Percentiles rank a stretch among this genome's conserved stretches.
Evolutionary conservation across 2,888 invertebrate genomes (phyloP).

Genomic region (Metalampra italica): DNA sequence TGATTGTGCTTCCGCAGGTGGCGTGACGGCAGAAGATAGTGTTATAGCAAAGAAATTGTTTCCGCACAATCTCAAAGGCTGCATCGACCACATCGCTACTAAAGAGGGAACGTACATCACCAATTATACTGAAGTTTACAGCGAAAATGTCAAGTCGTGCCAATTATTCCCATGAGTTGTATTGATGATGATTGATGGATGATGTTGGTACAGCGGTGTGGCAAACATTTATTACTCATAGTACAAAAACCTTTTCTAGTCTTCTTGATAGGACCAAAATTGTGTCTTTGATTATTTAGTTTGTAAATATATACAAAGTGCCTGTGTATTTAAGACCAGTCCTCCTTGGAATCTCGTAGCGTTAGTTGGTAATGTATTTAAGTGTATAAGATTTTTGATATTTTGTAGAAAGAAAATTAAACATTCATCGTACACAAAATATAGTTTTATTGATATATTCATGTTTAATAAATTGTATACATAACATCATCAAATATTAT

Average conservation of each 20-base stretch:
- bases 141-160: slow-evolving; percentile 68
- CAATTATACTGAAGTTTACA: slow-evolving; percentile 58
- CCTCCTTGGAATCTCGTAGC: too few species aligned
- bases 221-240: slow-evolving; percentile 38
- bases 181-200: neutral
- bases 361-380: too few species aligned
- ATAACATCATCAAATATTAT: slow-evolving; percentile 79
- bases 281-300: slow-evolving; percentile 1
- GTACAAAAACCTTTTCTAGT: slow-evolving; percentile 65
- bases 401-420: slow-evolving; percentile 57
- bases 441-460: slow-evolving; percentile 80
- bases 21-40: slow-evolving; percentile 68
- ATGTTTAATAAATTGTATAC: slow-evolving; percentile 80
- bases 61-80: slow-evolving; percentile 78
- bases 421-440: slow-evolving; percentile 75
- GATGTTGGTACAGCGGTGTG: slow-evolving; percentile 11
- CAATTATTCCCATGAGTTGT: slow-evolving; percentile 52
- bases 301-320: slow-evolving; percentile 9
- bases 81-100: slow-evolving; percentile 78
- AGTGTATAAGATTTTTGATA: slow-evolving; percentile 6
- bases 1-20: slow-evolving; percentile 65
- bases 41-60: slow-evolving; percentile 65
- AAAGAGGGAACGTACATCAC: slow-evolving; percentile 39
- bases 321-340: neutral
- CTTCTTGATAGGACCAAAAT: slow-evolving; percentile 23